These are phyloP conservation scores for Gouania willdenowi DNA, from an alignment of 2,797 vertebrate genomes.

Conservation along the genomic window DNA sequence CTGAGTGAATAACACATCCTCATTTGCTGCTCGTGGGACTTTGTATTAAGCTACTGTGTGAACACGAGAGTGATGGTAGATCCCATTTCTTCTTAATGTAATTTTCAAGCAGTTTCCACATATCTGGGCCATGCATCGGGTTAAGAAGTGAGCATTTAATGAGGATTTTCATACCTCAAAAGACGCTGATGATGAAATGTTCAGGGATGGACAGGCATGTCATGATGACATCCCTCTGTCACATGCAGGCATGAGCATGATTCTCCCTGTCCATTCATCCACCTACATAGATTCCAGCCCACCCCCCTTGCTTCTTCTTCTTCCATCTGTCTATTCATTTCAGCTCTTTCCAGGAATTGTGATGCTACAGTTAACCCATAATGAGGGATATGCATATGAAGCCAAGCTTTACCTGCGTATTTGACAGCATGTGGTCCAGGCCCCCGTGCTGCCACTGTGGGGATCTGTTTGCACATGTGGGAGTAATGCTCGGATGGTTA, in stretches of 20 bases:
- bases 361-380: slow-evolving; percentile 30
- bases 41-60: slow-evolving; percentile 55
- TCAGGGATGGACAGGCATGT: slow-evolving; percentile 19
- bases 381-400: slow-evolving; percentile 32
- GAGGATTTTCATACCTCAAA: slow-evolving; percentile 41
- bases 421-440: slow-evolving; percentile 40
- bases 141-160: slow-evolving; percentile 34
- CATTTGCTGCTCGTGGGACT: slow-evolving; percentile 60
- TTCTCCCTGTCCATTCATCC: slow-evolving; percentile 21
- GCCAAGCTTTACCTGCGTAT: slow-evolving; percentile 16
- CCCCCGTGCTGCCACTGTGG: slow-evolving; percentile 15
- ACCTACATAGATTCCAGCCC: slow-evolving; percentile 1
- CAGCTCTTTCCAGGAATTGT: slow-evolving; percentile 15
- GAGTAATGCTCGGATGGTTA: slow-evolving; percentile 13
- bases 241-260: slow-evolving; percentile 20
- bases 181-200: slow-evolving; percentile 28
- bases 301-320: too few species aligned
- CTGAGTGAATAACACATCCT: slow-evolving; percentile 59
- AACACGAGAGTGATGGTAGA: slow-evolving; percentile 46
- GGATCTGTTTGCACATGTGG: slow-evolving; percentile 22
- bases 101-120: slow-evolving; percentile 59
- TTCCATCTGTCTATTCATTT: slow-evolving; percentile 23
- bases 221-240: slow-evolving; percentile 41
- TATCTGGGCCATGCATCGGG: slow-evolving; percentile 60
- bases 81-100: slow-evolving; percentile 53